Conservation (phyloP, 2,797 vertebrate genomes). For the Sebastes vulpes region DNA sequence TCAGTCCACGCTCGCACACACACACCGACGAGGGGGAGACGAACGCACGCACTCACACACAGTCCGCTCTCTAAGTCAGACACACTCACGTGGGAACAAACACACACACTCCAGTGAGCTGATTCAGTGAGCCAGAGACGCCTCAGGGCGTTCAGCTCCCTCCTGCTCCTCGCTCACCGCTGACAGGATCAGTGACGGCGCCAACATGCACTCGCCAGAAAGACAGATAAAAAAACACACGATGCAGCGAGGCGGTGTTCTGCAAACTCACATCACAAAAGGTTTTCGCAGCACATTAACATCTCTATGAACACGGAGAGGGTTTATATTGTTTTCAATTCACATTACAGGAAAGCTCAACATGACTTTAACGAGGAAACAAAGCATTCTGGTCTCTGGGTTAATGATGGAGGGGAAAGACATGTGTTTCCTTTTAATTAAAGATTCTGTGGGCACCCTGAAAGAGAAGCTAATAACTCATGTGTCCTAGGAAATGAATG, state of each 20-base stretch:
- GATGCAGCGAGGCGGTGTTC: neutral
- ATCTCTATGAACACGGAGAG: neutral
- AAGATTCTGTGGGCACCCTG: no score
- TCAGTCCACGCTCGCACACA: neutral
- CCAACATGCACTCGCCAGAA: neutral
- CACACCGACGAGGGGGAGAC: neutral
- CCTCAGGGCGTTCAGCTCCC: slow-evolving; percentile 7
- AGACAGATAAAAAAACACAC: neutral
- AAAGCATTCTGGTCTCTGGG: no score
- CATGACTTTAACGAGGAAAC: no score
- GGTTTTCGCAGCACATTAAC: neutral
- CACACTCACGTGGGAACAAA: neutral
- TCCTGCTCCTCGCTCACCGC: neutral
- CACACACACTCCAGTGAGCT: slow-evolving; percentile 19
- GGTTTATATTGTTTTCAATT: neutral
- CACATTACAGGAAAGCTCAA: neutral
- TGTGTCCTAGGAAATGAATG: no score
- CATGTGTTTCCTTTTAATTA: no score
- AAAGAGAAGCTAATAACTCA: no score
- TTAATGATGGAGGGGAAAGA: no score
- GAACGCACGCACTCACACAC: neutral
- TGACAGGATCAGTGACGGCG: slow-evolving; percentile 15
- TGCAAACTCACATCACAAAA: neutral
- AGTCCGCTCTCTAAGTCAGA: neutral
- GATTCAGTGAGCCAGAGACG: slow-evolving; percentile 25